Evolutionary conservation across 2,888 invertebrate genomes (phyloP).

Genomic region (Leptarthrus brevirostris): DNA sequence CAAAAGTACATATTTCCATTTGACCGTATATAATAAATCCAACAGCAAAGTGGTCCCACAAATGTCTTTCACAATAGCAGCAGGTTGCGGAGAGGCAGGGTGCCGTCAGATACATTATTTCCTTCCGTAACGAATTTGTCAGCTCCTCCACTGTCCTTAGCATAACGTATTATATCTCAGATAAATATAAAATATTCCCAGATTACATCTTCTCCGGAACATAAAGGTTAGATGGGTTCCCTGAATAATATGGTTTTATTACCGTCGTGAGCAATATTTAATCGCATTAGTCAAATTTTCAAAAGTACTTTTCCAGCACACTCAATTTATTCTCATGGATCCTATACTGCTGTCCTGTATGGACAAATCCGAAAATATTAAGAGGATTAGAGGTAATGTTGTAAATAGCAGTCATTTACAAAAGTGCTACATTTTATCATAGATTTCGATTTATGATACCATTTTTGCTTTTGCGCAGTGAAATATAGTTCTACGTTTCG

Average conservation of each 20-base stretch:
- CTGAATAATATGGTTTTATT: slow-evolving; percentile 4
- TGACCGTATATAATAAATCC: slow-evolving; percentile 28
- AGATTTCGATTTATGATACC: no score
- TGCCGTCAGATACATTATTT: background rate
- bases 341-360: background rate
- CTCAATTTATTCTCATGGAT: no score
- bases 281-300: slow-evolving; percentile 14
- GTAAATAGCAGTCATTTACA: no score
- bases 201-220: slow-evolving; percentile 6
- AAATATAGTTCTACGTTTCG: no score
- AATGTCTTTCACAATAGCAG: background rate
- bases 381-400: no score
- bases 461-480: no score
- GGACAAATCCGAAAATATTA: background rate
- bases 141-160: no score
- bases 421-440: no score
- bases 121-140: background rate
- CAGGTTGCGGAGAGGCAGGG: background rate
- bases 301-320: background rate
- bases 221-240: background rate
- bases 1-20: slow-evolving; percentile 5
- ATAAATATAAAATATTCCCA: slow-evolving; percentile 30
- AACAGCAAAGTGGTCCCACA: background rate
- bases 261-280: background rate
- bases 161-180: background rate